These are phyloP conservation scores for Porphyrio hochstetteri DNA, from an alignment of 2,113 vertebrate species.

Conservation along the genomic window DNA sequence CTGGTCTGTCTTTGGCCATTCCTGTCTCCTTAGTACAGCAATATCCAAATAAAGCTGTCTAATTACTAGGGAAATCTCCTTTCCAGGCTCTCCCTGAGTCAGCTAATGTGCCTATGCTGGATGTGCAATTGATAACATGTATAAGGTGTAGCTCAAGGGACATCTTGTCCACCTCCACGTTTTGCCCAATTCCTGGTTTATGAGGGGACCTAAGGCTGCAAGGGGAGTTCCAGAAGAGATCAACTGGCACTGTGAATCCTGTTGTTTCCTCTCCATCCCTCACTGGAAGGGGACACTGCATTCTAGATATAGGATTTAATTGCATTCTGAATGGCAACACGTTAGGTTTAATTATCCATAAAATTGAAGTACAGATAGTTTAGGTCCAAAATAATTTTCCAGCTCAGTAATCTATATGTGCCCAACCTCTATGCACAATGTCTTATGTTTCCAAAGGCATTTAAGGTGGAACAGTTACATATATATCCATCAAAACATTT, in stretches of 20 bases:
- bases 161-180: background rate
- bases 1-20: background rate
- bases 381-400: conserved; percentile 71
- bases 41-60: background rate
- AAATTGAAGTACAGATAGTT: conserved; percentile 62
- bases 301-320: conserved; percentile 56
- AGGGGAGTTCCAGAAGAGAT: background rate
- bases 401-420: conserved; percentile 64
- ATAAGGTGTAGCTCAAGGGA: background rate
- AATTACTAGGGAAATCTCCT: background rate
- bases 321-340: conserved; percentile 57
- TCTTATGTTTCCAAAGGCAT: conserved; percentile 45
- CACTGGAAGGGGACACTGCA: background rate
- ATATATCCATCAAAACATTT: background rate
- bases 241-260: background rate
- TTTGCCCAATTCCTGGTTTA: background rate
- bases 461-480: background rate
- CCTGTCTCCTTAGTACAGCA: background rate
- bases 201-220: background rate
- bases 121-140: rapidly evolving
- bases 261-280: background rate
- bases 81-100: rapidly evolving
- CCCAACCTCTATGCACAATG: background rate
- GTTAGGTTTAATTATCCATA: conserved; percentile 72
- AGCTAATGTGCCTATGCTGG: background rate